phyloP scores from a whole-genome alignment of 2,888 invertebrate genomes.

The Eudasyphora cyanicolor region DNA sequence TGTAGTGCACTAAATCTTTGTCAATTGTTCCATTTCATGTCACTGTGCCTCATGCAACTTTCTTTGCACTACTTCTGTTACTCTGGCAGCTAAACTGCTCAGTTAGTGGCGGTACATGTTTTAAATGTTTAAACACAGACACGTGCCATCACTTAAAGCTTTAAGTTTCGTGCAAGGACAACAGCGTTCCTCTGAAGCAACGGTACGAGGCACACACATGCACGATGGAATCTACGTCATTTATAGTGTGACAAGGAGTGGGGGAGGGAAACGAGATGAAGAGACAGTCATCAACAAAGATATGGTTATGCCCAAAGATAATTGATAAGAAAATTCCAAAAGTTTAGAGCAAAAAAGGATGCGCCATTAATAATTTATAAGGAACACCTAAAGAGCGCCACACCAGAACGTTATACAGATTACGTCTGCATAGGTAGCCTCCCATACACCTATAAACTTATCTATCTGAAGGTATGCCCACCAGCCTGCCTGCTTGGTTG shows the following conservation, averaged over 20 bases:
- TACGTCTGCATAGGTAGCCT: no score
- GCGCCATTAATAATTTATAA: constrained; percentile 39
- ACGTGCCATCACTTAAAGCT: constrained; percentile 41
- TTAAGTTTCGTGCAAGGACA: neutral
- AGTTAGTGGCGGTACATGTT: no score
- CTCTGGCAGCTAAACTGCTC: constrained; percentile 7
- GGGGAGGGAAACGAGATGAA: no score
- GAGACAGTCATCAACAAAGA: no score
- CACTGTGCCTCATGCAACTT: neutral
- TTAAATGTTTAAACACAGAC: constrained; percentile 41
- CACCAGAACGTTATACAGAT: no score
- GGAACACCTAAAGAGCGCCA: neutral
- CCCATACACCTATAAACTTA: no score
- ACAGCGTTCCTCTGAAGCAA: neutral
- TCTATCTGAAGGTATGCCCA: no score
- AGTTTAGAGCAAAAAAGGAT: neutral
- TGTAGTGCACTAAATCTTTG: no score
- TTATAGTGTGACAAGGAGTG: neutral
- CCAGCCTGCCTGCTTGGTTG: neutral
- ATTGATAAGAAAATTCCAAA: constrained; percentile 8
- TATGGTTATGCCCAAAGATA: neutral
- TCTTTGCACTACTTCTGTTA: neutral
- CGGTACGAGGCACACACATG: neutral
- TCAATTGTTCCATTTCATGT: no score
- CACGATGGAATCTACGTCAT: neutral